Conservation (phyloP, 1,140 invertebrate genomes). For the Scaptomyza pallida region DNA sequence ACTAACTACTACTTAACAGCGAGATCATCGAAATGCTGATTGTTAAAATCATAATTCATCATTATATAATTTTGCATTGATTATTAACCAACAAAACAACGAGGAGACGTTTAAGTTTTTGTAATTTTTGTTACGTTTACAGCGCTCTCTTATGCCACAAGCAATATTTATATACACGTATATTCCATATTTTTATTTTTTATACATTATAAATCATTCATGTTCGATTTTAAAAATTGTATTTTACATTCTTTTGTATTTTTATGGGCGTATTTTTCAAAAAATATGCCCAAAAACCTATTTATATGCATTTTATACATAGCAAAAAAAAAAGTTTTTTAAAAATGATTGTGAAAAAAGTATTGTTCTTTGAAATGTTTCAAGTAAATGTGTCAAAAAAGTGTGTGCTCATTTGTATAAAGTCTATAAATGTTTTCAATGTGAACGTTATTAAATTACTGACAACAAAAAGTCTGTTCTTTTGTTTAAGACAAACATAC, state of each 20-base stretch:
- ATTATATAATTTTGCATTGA: constrained; percentile 11
- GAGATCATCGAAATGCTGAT: constrained; percentile 30
- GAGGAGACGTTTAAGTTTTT: constrained; percentile 34
- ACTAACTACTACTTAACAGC: constrained; percentile 48
- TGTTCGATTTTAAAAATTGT: constrained; percentile 41
- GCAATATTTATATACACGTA: constrained; percentile 18
- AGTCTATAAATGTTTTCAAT: constrained; percentile 68
- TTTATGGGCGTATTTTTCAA: constrained; percentile 39
- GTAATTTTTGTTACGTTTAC: constrained; percentile 37
- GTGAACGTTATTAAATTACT: constrained; percentile 60
- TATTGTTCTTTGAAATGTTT: constrained; percentile 37
- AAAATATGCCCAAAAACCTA: constrained; percentile 41
- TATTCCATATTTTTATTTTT: constrained; percentile 34
- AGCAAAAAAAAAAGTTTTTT: constrained; percentile 19
- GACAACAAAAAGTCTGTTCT: constrained; percentile 66
- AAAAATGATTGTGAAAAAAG: constrained; percentile 25
- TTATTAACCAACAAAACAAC: constrained; percentile 52
- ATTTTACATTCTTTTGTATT: constrained; percentile 49
- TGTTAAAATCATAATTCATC: constrained; percentile 40
- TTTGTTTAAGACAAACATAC: constrained; percentile 68
- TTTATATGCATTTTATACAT: constrained; percentile 33
- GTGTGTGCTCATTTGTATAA: constrained; percentile 61
- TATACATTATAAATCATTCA: constrained; percentile 25
- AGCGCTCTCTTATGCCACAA: constrained; percentile 13
- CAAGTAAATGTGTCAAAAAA: constrained; percentile 35